phyloP scores from a whole-genome alignment of 2,797 vertebrate genomes.

The Salarias fasciatus region DNA sequence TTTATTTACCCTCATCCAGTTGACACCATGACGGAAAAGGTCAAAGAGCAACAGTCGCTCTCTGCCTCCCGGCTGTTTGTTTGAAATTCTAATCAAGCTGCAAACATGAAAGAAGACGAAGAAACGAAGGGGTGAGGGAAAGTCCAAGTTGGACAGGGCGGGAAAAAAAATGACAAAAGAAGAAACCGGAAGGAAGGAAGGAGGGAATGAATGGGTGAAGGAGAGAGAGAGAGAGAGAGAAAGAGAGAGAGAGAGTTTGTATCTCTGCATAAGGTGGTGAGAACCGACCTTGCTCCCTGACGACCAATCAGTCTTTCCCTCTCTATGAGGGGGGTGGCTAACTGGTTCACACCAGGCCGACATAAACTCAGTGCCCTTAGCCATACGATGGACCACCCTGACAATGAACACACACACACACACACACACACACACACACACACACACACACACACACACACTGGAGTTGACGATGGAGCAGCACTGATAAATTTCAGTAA shows the following conservation, averaged over 20 bases:
- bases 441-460: conserved; percentile 41
- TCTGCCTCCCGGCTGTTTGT: conserved; percentile 1
- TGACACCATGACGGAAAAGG: neutral
- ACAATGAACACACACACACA: conserved; percentile 36
- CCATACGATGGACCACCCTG: conserved; percentile 64
- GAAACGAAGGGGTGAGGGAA: neutral
- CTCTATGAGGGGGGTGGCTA: conserved; percentile 63
- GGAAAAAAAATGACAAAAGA: conserved; percentile 2
- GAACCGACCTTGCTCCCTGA: conserved; percentile 68
- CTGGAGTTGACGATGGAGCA: no score
- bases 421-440: conserved; percentile 17
- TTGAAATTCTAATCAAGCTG: neutral
- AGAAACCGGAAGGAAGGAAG: conserved; percentile 33
- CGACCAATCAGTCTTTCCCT: conserved; percentile 64
- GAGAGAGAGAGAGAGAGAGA: conserved; percentile 25
- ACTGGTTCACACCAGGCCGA: conserved; percentile 76
- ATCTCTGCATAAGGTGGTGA: conserved; percentile 62
- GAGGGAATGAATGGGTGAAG: conserved; percentile 34
- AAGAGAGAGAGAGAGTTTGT: conserved; percentile 43
- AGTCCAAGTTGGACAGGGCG: neutral
- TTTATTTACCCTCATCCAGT: conserved; percentile 6
- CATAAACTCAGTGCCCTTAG: conserved; percentile 83
- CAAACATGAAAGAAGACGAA: neutral
- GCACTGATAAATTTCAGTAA: no score
- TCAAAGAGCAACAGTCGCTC: neutral